Evolutionary conservation across 2,113 vertebrate genomes (phyloP).

Genomic region (Corapipo altera): DNA sequence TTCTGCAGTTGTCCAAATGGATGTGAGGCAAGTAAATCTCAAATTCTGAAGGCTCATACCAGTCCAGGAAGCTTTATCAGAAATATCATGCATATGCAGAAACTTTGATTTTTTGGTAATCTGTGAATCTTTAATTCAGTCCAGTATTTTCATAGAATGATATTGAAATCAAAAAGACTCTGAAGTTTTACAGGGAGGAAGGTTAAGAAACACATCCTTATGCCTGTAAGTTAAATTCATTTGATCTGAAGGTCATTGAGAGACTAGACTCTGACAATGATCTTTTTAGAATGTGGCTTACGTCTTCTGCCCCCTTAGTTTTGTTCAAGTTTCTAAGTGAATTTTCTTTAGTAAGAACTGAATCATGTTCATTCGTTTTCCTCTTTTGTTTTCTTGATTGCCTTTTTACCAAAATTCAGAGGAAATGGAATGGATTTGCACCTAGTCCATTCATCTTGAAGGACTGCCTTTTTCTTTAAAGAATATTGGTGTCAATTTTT

Average conservation of each 20-base stretch:
- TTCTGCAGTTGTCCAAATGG: not conserved
- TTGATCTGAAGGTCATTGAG: not conserved
- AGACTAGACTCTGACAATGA: not conserved
- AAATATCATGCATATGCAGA: not conserved
- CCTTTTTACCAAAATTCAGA: not conserved
- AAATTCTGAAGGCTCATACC: not conserved
- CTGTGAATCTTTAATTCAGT: not conserved
- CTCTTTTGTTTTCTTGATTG: not conserved
- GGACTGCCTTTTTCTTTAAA: not conserved
- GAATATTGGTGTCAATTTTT: not conserved
- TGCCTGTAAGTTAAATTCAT: not conserved
- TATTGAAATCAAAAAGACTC: not conserved
- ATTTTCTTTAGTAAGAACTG: not conserved
- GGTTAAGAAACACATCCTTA: not conserved
- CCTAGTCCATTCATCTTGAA: not conserved
- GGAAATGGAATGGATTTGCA: not conserved
- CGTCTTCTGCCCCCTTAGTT: not conserved
- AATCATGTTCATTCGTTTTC: not conserved
- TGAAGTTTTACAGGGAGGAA: not conserved
- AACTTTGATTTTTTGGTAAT: not conserved
- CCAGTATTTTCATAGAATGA: not conserved
- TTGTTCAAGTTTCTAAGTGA: not conserved
- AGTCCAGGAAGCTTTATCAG: not conserved
- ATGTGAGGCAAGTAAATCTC: not conserved
- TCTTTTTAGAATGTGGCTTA: not conserved